phyloP scores from a whole-genome alignment of 2,888 invertebrate species.

The Ommatoiulus sabulosus region DNA sequence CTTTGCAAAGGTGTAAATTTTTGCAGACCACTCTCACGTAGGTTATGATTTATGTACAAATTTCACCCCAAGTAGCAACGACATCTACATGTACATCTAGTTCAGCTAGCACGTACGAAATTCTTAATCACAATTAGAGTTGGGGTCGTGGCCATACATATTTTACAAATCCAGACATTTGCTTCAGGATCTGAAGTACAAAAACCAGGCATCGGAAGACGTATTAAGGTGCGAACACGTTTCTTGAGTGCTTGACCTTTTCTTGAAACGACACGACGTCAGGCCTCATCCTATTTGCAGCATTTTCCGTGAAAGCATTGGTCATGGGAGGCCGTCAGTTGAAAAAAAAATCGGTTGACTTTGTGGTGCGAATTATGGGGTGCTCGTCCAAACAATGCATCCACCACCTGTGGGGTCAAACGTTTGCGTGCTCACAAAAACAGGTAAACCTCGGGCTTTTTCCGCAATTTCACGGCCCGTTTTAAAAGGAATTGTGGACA shows the following conservation, averaged over 20 bases:
- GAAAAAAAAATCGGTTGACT: background rate
- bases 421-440: background rate
- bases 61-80: no score
- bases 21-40: no score
- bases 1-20: no score
- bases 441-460: background rate
- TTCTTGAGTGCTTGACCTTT: background rate
- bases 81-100: no score
- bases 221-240: no score
- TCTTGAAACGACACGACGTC: background rate
- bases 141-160: no score
- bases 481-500: background rate
- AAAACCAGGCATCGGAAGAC: no score
- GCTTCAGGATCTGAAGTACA: no score
- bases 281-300: slow-evolving; percentile 10
- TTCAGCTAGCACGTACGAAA: no score
- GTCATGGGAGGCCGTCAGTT: slow-evolving; percentile 13
- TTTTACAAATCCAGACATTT: no score
- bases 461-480: slow-evolving; percentile 40
- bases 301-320: slow-evolving; percentile 9
- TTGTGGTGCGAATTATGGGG: background rate
- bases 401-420: slow-evolving; percentile 17
- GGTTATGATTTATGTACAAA: no score
- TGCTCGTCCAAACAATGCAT: background rate
- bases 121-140: no score